A percentile compares a stretch with the other conserved stretches of the same genome.
Evolutionary conservation across 2,797 vertebrate species (phyloP).

Genomic region (Enteromius viviparus): DNA sequence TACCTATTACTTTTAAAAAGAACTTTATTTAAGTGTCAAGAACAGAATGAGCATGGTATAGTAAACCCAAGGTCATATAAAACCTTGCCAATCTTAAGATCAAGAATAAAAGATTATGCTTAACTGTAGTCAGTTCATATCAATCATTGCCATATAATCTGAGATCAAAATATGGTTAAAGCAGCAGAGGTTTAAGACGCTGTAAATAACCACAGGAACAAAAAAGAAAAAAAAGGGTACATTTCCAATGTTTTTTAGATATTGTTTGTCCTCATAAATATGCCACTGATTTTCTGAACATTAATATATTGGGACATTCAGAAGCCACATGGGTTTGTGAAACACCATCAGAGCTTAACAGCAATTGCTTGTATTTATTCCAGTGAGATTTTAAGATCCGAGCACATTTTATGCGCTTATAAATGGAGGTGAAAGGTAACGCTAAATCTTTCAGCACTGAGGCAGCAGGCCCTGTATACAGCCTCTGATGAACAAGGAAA

Average conservation of each 20-base stretch:
- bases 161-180: conserved; percentile 5
- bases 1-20: not conserved
- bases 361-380: conserved; percentile 39
- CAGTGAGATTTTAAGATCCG: conserved; percentile 14
- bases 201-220: conserved; percentile 19
- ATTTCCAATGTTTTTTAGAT: conserved; percentile 31
- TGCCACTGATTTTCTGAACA: conserved; percentile 32
- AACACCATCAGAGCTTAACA: conserved; percentile 40
- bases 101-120: conserved; percentile 23
- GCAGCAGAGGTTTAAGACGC: conserved; percentile 2
- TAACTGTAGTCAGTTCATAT: conserved; percentile 27
- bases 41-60: not conserved
- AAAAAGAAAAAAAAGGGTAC: not conserved
- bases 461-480: not conserved
- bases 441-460: conserved; percentile 39
- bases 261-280: conserved; percentile 53
- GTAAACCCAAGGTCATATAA: not conserved
- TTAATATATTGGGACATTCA: conserved; percentile 14
- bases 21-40: not conserved
- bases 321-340: not conserved
- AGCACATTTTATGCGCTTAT: conserved; percentile 21
- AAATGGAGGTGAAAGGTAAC: conserved; percentile 10
- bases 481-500: not conserved
- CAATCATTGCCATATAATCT: conserved; percentile 19
- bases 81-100: not conserved